Base-by-base conservation (phyloP, 2,797 vertebrate species). In the Myripristis jacobus region DNA sequence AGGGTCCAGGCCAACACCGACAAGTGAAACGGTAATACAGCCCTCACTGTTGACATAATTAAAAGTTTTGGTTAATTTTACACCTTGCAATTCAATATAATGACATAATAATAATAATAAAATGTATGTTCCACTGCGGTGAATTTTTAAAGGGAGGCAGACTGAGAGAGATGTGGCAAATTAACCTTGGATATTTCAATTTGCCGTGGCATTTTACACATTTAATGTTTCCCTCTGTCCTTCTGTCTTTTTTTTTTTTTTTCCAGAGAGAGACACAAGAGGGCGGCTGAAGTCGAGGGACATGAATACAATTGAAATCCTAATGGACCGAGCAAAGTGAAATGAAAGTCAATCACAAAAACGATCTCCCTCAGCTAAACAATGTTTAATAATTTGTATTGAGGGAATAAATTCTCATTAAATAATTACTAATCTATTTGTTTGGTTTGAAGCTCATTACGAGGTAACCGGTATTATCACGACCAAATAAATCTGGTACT, bases 251-350 rank as follows among this genome's bases (percentile, higher is more conserved):
- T n/a, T n/a, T n/a, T n/a, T n/a, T n/a, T n/a, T n/a, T n/a, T n/a
- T n/a, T n/a, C n/a, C n/a, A n/a, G n/a, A n/a, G n/a, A n/a, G 0
- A 2, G 1, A 10, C 0, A 1, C 36, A 50, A n/a, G 15, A 12
- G 7, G 1, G 15, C 7, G 18, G 19, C 21, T 13, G 1, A 1
- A 1, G 46, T 47, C 16, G 41, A 18, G 15, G 19, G 18, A 51
- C 9, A 16, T 11, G 4, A 0, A 48, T 46, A 19, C 1, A 19
- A 24, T 24, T 24, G 16, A 22, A 57, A 52, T 44, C 8, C 46
- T 1, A 38, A 34, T 46, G 44, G 44, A 46, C 18, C 18, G n/a
- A 38, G 36, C 2, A 12, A 0, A 46, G 16, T 19, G 19, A 18
- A 18, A 46, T 46, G 18, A 46, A 46, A 46, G n/a, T 4, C n/a